These are phyloP conservation scores for Rousettus madagascariensis DNA, from an alignment of 2,797 vertebrate species.

Conservation along the genomic window DNA sequence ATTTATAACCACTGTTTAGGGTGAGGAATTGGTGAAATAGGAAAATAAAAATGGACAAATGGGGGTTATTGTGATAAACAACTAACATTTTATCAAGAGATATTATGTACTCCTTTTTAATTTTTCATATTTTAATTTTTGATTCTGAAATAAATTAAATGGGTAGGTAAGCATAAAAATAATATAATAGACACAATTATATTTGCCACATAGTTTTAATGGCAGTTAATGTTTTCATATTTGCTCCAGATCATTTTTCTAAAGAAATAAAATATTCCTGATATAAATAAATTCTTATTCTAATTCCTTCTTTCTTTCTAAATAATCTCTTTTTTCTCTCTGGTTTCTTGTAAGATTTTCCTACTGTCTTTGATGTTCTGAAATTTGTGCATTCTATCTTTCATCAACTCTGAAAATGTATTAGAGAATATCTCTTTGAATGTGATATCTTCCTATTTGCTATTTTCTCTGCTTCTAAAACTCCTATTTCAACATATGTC, in stretches of 20 bases:
- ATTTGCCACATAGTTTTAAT: neutral
- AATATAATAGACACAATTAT: neutral
- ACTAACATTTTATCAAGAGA: slow-evolving; percentile 3
- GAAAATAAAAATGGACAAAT: neutral
- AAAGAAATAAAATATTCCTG: neutral
- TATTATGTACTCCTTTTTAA: neutral
- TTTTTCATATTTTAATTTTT: slow-evolving; percentile 36
- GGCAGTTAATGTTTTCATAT: neutral
- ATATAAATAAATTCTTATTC: neutral
- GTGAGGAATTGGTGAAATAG: neutral
- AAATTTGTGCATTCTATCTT: neutral
- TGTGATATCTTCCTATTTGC: neutral
- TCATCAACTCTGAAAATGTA: slow-evolving; percentile 29
- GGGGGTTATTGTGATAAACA: neutral
- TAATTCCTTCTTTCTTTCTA: neutral
- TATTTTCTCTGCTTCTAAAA: neutral
- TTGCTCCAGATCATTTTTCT: slow-evolving; percentile 27
- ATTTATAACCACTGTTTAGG: neutral
- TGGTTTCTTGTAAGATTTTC: slow-evolving; percentile 13
- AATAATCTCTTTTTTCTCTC: slow-evolving; percentile 15
- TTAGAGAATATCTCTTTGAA: neutral
- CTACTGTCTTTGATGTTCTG: slow-evolving; percentile 23
- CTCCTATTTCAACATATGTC: neutral
- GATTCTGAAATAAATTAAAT: neutral
- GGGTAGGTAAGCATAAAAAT: neutral